phyloP scores from a whole-genome alignment of 2,113 vertebrate genomes.

The Tychaedon coryphoeus region DNA sequence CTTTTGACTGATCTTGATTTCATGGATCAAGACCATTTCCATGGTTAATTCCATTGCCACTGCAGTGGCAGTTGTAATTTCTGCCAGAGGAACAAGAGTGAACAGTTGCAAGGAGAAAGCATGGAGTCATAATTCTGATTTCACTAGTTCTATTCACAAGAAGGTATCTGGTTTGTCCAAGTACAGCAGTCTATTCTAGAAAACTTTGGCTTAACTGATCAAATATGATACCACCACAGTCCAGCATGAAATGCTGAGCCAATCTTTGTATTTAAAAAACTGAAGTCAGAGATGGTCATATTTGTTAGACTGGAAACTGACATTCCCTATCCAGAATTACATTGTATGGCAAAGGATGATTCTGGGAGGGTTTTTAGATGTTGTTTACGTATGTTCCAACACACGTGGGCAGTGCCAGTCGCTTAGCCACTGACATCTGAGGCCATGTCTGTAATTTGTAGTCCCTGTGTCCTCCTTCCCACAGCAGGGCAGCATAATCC shows the following conservation, averaged over 20 bases:
- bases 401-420: fast-evolving
- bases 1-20: background rate
- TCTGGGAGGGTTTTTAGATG: background rate
- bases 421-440: background rate
- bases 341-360: background rate
- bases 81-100: background rate
- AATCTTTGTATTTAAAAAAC: background rate
- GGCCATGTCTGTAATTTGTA: background rate
- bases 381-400: background rate
- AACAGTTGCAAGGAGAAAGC: background rate
- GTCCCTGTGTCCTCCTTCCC: background rate
- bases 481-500: background rate
- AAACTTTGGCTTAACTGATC: background rate
- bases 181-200: background rate
- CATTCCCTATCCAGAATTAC: background rate
- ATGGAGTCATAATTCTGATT: background rate
- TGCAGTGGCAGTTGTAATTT: background rate
- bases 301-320: background rate
- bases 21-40: background rate
- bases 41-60: background rate
- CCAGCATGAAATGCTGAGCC: background rate
- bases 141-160: background rate
- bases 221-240: background rate
- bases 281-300: background rate
- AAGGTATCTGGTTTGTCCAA: background rate